phyloP scores from a whole-genome alignment of 2,797 vertebrate genomes.

The Anguilla pacifica region DNA sequence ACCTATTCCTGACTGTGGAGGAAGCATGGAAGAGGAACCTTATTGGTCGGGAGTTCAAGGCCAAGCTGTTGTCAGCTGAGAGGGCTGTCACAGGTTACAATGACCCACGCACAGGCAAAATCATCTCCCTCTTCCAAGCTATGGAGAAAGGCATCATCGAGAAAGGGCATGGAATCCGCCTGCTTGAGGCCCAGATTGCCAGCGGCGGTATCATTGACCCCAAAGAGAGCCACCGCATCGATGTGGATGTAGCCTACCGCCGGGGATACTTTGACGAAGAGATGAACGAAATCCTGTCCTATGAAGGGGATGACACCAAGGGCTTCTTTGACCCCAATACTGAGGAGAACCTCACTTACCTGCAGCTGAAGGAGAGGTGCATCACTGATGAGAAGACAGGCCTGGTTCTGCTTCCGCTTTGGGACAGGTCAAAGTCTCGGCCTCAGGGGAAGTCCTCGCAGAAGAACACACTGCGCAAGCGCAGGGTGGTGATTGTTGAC shows the following conservation, averaged over 20 bases:
- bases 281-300: constrained; percentile 89
- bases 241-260: constrained; percentile 87
- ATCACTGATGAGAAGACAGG: constrained; percentile 85
- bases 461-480: constrained; percentile 91
- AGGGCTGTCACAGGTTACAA: constrained; percentile 93
- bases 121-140: constrained; percentile 94
- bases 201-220: constrained; percentile 98
- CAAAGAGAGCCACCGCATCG: constrained; percentile 88
- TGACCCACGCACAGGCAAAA: constrained; percentile 88
- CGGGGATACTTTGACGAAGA: constrained; percentile 91
- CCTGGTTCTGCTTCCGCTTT: constrained; percentile 85
- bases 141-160: constrained; percentile 96
- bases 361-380: constrained; percentile 91
- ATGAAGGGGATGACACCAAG: constrained; percentile 95
- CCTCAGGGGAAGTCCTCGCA: constrained; percentile 72
- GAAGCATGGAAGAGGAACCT: constrained; percentile 86
- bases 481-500: constrained; percentile 95
- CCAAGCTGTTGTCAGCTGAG: constrained; percentile 92
- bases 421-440: constrained; percentile 84
- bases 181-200: constrained; percentile 96
- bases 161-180: constrained; percentile 92
- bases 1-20: constrained; percentile 86
- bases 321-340: constrained; percentile 99
- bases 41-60: constrained; percentile 91
- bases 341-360: constrained; percentile 95